Evolutionary conservation across 2,797 vertebrate species (phyloP), one percentile per base, ranked within the genome.

Genomic region (Leuciscus waleckii): DNA sequence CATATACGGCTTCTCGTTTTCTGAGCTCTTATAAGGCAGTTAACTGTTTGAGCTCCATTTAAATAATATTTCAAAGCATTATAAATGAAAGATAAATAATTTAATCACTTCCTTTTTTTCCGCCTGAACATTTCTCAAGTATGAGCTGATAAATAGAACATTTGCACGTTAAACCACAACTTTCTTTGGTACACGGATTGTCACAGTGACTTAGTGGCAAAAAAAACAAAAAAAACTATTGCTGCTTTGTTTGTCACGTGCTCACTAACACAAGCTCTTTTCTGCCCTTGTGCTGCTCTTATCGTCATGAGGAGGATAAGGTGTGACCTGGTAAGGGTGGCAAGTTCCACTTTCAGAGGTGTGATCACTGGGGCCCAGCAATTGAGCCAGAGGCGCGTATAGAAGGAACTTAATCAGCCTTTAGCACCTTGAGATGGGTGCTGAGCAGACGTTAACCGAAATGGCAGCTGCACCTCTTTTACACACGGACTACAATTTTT

Each of bases 371-470:
- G 63, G 86, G 56, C 81, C 82, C 46, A 76, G 85, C 83, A 88
- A 84, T 81, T 73, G 75, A 86, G 89, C 82, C 85, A 84, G 79
- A 89, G 68, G 82, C 76, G 58, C 84, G 82, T 86, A 77, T 87
- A 85, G 82, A 86, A 90, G 87, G 88, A 90, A 85, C 89, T 89
- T 93, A 94, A 94, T 94, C 93, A 93, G 88, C 88, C 91, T 81
- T 89, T 87, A 89, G 88, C 94, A 95, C 92, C 92, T 94, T 92
- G 91, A 91, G 85, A 88, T 87, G 85, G 77, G 70, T 43, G 78
- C 86, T 87, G 81, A 75, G 56, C 78, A 82, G 88, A 90, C 88
- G 87, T 90, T 90, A 90, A 89, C 85, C 8, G 73, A 89, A 87
- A 83, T 82, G 56, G 56, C 69, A 83, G 56, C 63, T 84, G 51